These are phyloP conservation scores for Geococcyx californianus DNA, from an alignment of 2,113 vertebrate species.

Conservation along the genomic window DNA sequence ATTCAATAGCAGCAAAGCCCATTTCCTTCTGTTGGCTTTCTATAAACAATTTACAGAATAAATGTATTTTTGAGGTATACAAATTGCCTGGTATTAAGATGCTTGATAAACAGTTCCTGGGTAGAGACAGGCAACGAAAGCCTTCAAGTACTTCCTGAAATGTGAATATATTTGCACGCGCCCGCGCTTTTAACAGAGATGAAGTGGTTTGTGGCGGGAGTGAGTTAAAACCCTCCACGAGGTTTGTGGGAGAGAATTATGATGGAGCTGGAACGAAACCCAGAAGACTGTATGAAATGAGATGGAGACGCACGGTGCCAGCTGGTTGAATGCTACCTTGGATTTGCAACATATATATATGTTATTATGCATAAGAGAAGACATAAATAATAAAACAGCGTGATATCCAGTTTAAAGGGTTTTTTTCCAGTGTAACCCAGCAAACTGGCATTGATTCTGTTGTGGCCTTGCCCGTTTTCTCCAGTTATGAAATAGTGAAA, in stretches of 20 bases:
- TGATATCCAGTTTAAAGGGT: background rate
- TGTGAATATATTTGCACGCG: background rate
- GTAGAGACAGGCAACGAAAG: constrained; percentile 43
- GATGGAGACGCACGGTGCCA: background rate
- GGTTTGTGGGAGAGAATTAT: constrained; percentile 27
- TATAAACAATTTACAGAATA: constrained; percentile 70
- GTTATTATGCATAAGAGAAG: background rate
- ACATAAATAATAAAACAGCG: background rate
- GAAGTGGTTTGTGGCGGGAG: background rate
- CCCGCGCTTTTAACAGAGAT: background rate
- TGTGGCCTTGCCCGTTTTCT: background rate
- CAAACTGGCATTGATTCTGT: background rate
- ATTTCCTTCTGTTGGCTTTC: constrained; percentile 66
- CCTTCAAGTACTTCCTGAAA: constrained; percentile 44
- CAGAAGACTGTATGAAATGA: background rate
- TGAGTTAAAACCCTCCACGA: background rate
- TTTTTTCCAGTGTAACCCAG: background rate
- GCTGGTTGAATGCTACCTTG: background rate
- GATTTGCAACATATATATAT: background rate
- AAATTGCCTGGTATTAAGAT: constrained; percentile 61
- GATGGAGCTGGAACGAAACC: background rate
- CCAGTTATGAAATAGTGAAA: background rate
- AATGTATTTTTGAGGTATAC: constrained; percentile 65
- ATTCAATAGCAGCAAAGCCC: constrained; percentile 60
- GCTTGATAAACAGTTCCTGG: constrained; percentile 67